Base-by-base conservation (phyloP, 2,113 vertebrate genomes). In the Otolemur garnettii region DNA sequence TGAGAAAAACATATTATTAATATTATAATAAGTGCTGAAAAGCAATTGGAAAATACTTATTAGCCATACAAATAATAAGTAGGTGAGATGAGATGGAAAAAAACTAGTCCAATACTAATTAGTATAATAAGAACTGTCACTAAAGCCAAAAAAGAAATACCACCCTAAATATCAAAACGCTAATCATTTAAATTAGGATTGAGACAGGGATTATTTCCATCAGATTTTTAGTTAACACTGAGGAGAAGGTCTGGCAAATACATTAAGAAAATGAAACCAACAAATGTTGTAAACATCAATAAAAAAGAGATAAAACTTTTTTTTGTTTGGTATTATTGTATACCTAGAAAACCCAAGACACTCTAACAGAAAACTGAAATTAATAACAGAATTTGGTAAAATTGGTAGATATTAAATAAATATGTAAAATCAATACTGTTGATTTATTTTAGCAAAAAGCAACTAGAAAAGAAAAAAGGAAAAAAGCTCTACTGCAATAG, bases 281-380 rank as follows among this genome's bases (percentile, higher is more conserved):
- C 24, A 90, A 90, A 60, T 50, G 50, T 42, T 60, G 15, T 15
- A 79, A 69, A 94, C 81, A 71, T 3, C 14, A 38, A 4, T 53
- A 71, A 85, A 78, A 62, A 85, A 55, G 33, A 33, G 11, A 60
- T 38, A 59, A 94, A 88, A 90, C 64, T 66, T 75, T 21, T 78
- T 30, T 19, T 78, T 19, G n/a, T n/a, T 10, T 72, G 19, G n/a
- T 79, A 72, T 19, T 71, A 79, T 26, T 62, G 15, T 33, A 79
- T n/a, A 42, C 26, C 57, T 79, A 71, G 33, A 90, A 64, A 85
- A 78, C 33, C 24, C 30, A 59, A 77, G 89, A 72, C 38, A 79
- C 21, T 69, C 22, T 85, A 94, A 94, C 3, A 91, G 80, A 91
- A 90, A 85, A 60, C 72, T 53, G 30, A 85, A 91, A 69, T 62